Conservation (phyloP, 2,113 vertebrate species). For the Atlantisia rogersi region DNA sequence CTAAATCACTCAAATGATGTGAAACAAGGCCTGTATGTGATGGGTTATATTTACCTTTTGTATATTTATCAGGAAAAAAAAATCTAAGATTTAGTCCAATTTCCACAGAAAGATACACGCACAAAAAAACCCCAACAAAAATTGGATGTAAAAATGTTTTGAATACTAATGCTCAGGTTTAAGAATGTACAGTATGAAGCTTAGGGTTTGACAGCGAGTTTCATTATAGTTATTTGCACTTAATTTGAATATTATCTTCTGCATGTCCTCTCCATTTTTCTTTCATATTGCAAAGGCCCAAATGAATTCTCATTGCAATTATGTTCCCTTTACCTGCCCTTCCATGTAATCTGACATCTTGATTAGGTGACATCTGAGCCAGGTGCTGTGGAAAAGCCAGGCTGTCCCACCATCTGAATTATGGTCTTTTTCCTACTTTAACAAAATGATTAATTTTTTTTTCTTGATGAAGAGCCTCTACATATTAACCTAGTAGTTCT, state of each 20-base stretch:
- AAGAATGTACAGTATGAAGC: background rate
- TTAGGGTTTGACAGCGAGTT: background rate
- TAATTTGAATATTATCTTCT: conserved; percentile 20
- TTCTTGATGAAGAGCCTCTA: background rate
- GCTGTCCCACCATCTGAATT: background rate
- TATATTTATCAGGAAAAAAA: background rate
- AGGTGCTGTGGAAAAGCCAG: background rate
- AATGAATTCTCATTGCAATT: background rate
- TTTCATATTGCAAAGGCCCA: background rate
- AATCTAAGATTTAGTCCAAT: background rate
- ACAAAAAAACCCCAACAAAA: background rate
- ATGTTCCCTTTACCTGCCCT: background rate
- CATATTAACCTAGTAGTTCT: background rate
- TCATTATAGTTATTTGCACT: background rate
- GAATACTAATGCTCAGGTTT: background rate
- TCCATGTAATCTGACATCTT: background rate
- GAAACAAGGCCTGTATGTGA: background rate
- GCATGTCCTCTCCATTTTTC: background rate
- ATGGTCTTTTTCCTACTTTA: background rate
- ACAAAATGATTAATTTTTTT: background rate
- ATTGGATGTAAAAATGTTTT: background rate
- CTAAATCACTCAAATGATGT: background rate
- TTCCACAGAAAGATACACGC: background rate
- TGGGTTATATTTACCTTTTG: background rate
- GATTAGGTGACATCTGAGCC: background rate